A percentile compares a stretch with the other conserved stretches of the same genome.
Conservation (phyloP, 2,888 invertebrate genomes). For the Tineola bisselliella region DNA sequence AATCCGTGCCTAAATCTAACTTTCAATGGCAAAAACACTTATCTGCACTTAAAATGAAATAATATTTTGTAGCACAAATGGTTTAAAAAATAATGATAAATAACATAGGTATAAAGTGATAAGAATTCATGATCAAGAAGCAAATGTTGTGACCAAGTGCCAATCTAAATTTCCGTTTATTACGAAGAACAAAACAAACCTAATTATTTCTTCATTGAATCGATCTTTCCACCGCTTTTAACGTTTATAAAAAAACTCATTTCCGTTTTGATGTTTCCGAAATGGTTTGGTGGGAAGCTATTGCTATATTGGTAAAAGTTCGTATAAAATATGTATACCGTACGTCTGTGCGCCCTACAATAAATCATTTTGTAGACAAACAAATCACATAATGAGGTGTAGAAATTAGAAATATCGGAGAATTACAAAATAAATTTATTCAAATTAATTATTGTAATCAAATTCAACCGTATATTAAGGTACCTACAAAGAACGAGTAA, state of each 20-base stretch:
- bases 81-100: too few species aligned
- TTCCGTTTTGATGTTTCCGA: not conserved
- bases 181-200: not conserved
- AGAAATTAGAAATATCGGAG: too few species aligned
- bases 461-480: too few species aligned
- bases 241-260: not conserved
- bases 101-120: too few species aligned
- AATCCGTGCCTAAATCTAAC: constrained; percentile 10
- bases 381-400: too few species aligned
- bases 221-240: not conserved
- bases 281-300: not conserved
- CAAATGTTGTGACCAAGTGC: not conserved
- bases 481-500: constrained; percentile 21
- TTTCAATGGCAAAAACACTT: not conserved
- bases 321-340: too few species aligned
- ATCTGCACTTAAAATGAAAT: not conserved
- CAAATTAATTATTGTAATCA: too few species aligned
- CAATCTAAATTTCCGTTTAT: not conserved
- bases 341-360: too few species aligned
- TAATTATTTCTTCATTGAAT: not conserved
- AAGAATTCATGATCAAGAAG: too few species aligned
- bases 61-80: not conserved
- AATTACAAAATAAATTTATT: too few species aligned
- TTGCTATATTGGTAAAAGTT: not conserved
- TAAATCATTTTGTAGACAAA: too few species aligned